Conservation (phyloP, 2,888 invertebrate species). For the Shargacucullia verbasci region DNA sequence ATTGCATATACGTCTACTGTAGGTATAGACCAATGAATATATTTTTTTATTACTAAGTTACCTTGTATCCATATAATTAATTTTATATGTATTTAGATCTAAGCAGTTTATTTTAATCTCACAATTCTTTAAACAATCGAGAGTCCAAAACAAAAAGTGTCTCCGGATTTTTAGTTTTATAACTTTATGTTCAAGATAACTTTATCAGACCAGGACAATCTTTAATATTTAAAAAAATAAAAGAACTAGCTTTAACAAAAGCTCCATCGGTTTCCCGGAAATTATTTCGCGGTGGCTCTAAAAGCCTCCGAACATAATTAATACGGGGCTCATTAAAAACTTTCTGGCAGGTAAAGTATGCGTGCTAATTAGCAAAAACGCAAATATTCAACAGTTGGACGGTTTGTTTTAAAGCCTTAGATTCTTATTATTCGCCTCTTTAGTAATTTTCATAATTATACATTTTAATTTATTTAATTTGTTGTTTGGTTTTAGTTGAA, state of each 20-base stretch:
- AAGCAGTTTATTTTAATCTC: too few species aligned
- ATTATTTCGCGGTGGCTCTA: constrained; percentile 38
- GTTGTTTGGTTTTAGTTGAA: not conserved
- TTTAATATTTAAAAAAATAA: not conserved
- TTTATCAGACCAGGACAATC: not conserved
- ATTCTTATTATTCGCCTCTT: constrained; percentile 29
- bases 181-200: too few species aligned
- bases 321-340: constrained; percentile 48
- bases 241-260: constrained; percentile 27
- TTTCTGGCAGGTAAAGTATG: constrained; percentile 43
- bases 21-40: too few species aligned
- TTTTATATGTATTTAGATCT: too few species aligned
- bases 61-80: too few species aligned
- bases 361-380: constrained; percentile 48
- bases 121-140: too few species aligned
- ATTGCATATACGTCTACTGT: constrained; percentile 6
- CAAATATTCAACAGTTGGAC: constrained; percentile 21
- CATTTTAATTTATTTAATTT: constrained; percentile 26
- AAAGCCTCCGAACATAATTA: constrained; percentile 47
- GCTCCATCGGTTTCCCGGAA: constrained; percentile 41
- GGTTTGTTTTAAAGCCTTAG: constrained; percentile 15
- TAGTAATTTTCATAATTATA: constrained; percentile 42
- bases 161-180: too few species aligned
- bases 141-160: too few species aligned
- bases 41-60: too few species aligned